phyloP scores from a whole-genome alignment of 2,113 vertebrate species.

The Mobula hypostoma region DNA sequence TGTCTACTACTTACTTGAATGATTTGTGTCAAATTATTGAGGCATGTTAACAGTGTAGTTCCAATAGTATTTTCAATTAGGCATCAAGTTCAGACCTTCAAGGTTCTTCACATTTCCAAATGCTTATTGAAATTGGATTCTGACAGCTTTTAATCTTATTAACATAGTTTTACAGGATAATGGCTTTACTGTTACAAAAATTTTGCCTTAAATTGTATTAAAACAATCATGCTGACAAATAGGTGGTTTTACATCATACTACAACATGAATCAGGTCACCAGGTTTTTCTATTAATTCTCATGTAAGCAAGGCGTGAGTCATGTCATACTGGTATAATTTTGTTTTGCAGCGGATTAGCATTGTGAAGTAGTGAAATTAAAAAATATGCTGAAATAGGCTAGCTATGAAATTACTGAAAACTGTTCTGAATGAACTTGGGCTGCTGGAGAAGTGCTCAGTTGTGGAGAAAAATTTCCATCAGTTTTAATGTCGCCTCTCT shows the following conservation, averaged over 20 bases:
- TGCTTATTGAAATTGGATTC: not conserved
- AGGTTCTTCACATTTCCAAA: not conserved
- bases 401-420: not conserved
- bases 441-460: not conserved
- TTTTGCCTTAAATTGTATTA: not conserved
- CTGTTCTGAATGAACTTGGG: not conserved
- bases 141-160: not conserved
- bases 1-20: not conserved
- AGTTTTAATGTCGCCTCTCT: not conserved
- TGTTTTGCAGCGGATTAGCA: not conserved
- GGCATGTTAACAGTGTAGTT: not conserved
- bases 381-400: not conserved
- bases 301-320: not conserved
- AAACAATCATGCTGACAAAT: not conserved
- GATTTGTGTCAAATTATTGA: not conserved
- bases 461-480: not conserved
- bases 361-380: too few relatives aligned
- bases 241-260: not conserved
- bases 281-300: not conserved
- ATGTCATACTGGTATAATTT: not conserved
- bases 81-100: not conserved
- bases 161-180: not conserved
- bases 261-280: not conserved
- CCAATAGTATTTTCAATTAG: not conserved
- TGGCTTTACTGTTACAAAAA: not conserved